Conservation (phyloP, 1,140 invertebrate genomes). For the Macrotrachela quadricornifera region DNA sequence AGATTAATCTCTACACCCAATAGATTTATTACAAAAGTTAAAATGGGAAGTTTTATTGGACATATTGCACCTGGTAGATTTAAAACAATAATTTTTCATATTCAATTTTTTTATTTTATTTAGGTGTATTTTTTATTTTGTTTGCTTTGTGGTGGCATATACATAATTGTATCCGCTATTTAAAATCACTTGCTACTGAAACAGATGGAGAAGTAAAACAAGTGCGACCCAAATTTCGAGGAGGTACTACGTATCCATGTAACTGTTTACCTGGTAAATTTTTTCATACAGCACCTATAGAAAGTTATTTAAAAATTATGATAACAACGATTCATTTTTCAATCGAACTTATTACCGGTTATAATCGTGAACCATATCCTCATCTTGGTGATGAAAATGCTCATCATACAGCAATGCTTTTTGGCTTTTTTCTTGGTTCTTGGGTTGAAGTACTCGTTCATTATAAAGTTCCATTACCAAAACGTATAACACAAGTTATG, state of each 20-base stretch:
- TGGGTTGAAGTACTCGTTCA: slow-evolving; percentile 27
- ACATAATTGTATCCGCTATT: too few species aligned
- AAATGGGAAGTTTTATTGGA: too few species aligned
- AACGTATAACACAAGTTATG: slow-evolving; percentile 27
- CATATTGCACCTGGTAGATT: too few species aligned
- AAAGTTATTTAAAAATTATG: not conserved
- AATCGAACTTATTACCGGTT: slow-evolving; percentile 26
- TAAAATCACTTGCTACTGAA: too few species aligned
- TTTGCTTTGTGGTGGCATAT: too few species aligned
- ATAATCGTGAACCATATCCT: slow-evolving; percentile 9
- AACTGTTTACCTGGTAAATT: not conserved
- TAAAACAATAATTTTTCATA: too few species aligned
- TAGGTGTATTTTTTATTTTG: too few species aligned
- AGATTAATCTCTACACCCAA: too few species aligned
- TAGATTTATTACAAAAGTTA: too few species aligned
- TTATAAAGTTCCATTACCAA: slow-evolving; percentile 23
- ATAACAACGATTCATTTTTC: not conserved
- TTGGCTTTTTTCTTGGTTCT: slow-evolving; percentile 30
- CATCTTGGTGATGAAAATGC: slow-evolving; percentile 20
- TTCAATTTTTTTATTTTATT: too few species aligned
- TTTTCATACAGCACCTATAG: not conserved
- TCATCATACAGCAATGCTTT: slow-evolving; percentile 38
- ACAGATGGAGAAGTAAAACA: not conserved
- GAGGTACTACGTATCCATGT: not conserved
- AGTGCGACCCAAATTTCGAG: not conserved